These are phyloP conservation scores for Raphicerus campestris DNA, from an alignment of 2,113 vertebrate genomes.

Conservation along the genomic window DNA sequence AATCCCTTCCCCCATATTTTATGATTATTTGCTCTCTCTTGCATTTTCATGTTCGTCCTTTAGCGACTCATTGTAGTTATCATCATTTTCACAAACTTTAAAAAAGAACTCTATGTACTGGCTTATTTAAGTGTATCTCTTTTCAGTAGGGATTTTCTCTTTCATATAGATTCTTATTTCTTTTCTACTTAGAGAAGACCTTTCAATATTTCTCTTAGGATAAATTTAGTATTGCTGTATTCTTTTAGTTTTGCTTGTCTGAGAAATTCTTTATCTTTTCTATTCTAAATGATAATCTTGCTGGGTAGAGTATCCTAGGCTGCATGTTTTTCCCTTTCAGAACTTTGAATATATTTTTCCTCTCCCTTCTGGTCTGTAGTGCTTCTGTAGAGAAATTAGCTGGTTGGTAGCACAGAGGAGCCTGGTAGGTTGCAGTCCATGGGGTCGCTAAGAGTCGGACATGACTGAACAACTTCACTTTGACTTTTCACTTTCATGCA, in stretches of 20 bases:
- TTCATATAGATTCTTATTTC: not conserved
- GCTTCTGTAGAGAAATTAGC: not conserved
- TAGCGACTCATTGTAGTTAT: not conserved
- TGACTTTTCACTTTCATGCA: too few species aligned
- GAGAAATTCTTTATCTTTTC: not conserved
- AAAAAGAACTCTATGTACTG: not conserved
- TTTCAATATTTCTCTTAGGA: not conserved
- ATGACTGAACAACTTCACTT: too few species aligned
- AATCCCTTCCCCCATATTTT: not conserved
- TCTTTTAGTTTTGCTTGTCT: not conserved
- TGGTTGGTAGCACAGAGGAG: not conserved
- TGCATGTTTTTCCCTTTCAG: not conserved
- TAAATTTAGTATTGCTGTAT: not conserved
- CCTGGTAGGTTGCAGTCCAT: too few species aligned
- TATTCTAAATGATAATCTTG: not conserved
- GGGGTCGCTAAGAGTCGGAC: too few species aligned
- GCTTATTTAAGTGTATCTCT: not conserved
- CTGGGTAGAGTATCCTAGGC: not conserved
- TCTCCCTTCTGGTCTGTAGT: not conserved
- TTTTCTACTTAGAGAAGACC: not conserved
- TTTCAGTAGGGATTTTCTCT: not conserved
- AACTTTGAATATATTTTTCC: not conserved
- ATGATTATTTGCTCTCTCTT: not conserved
- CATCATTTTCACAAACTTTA: not conserved
- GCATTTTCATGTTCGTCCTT: not conserved